A percentile compares a stretch with the other conserved stretches of the same genome.
phyloP scores from a whole-genome alignment of 2,113 vertebrate genomes.

The Coregonus clupeaformis region DNA sequence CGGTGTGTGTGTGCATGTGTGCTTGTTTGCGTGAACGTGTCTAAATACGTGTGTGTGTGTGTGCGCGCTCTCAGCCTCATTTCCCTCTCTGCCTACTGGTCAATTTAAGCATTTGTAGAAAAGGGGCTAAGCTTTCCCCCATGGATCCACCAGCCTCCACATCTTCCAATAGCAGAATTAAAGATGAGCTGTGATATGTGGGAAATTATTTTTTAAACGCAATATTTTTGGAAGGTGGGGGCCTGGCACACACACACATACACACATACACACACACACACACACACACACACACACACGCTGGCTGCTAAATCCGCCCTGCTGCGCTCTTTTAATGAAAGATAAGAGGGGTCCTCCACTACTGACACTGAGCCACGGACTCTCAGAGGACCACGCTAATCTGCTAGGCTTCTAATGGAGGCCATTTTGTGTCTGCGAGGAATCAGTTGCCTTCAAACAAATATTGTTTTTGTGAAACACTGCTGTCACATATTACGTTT shows the following conservation, averaged over 20 bases:
- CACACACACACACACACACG: too few relatives aligned
- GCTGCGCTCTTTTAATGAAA: conserved; percentile 99
- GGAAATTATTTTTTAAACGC: conserved; percentile 69
- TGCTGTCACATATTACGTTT: conserved; percentile 15
- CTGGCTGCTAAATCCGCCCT: conserved; percentile 81
- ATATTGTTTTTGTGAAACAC: conserved; percentile 80
- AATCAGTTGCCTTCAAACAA: conserved; percentile 85
- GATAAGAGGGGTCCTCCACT: conserved; percentile 97
- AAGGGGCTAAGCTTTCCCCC: conserved; percentile 57
- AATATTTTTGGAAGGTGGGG: conserved; percentile 32
- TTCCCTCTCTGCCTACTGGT: conserved; percentile 67
- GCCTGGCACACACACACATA: not conserved
- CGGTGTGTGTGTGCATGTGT: conserved; percentile 5
- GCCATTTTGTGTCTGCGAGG: conserved; percentile 90
- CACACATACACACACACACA: too few relatives aligned
- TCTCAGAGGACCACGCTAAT: conserved; percentile 95
- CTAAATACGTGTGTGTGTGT: conserved; percentile 21
- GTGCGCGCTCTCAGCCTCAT: conserved; percentile 57
- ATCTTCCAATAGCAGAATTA: conserved; percentile 63
- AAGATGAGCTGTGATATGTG: conserved; percentile 70
- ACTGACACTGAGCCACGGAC: conserved; percentile 94
- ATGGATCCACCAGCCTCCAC: conserved; percentile 34
- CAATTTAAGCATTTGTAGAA: conserved; percentile 67
- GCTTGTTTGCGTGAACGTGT: not conserved
- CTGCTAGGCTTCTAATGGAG: conserved; percentile 97